Conservation (phyloP, 2,888 invertebrate genomes). For the Melieria omissa region DNA sequence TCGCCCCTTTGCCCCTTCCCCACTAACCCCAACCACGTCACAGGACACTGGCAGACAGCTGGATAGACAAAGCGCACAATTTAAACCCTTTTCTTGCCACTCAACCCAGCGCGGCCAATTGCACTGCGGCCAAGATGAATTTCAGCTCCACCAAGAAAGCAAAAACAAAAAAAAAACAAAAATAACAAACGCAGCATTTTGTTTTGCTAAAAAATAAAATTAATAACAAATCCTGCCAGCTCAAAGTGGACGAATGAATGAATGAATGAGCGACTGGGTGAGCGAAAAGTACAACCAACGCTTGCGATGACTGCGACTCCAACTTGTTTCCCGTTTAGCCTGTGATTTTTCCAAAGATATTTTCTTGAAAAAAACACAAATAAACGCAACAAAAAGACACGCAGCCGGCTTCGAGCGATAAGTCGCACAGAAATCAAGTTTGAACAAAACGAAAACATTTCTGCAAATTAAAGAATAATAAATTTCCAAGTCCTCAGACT, state of each 20-base stretch:
- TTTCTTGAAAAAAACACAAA: no score
- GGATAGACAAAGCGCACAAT: slow-evolving; percentile 11
- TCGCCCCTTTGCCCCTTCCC: slow-evolving; percentile 38
- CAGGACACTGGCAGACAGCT: no score
- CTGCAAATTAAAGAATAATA: slow-evolving; percentile 65
- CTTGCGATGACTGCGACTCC: no score
- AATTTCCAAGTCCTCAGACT: slow-evolving; percentile 6
- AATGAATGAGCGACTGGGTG: no score
- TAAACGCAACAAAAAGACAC: no score
- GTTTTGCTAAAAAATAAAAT: slow-evolving; percentile 5
- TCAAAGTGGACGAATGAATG: no score
- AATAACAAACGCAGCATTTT: slow-evolving; percentile 1
- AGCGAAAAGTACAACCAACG: no score
- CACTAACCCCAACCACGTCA: no score
- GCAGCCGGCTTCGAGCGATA: no score
- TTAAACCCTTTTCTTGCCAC: slow-evolving; percentile 32
- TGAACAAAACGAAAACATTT: slow-evolving; percentile 66
- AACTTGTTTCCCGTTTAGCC: no score
- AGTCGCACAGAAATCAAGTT: slow-evolving; percentile 51
- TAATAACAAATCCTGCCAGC: background rate
- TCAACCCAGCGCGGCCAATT: background rate
- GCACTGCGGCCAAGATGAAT: background rate
- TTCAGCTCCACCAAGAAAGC: slow-evolving; percentile 3
- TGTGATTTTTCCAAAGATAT: no score
- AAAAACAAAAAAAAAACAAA: background rate